Percentiles rank a stretch among this genome's conserved stretches.
Conservation (phyloP, 2,113 vertebrate genomes). For the Capreolus pygargus region DNA sequence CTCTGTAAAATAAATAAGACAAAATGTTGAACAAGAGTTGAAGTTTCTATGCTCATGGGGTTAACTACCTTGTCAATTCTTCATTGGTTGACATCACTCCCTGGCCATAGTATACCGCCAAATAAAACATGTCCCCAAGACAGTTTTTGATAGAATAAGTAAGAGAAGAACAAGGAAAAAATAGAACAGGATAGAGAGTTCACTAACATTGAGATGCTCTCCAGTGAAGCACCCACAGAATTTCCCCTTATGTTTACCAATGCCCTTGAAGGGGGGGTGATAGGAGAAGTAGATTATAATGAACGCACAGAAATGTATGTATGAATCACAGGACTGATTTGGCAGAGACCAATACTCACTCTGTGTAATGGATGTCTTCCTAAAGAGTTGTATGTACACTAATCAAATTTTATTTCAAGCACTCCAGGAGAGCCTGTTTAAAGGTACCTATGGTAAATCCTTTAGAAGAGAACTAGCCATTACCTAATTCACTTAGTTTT, state of each 20-base stretch:
- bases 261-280: neutral
- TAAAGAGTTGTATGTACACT: neutral
- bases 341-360: neutral
- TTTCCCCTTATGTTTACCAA: neutral
- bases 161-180: neutral
- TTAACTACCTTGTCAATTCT: neutral
- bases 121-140: neutral
- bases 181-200: neutral
- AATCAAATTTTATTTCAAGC: conserved; percentile 14
- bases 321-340: conserved; percentile 3
- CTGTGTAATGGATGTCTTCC: neutral
- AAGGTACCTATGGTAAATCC: neutral
- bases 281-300: neutral
- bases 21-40: neutral
- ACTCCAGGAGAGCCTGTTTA: neutral
- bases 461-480: neutral
- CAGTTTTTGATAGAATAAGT: neutral
- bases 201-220: neutral
- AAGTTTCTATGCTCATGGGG: neutral
- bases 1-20: neutral
- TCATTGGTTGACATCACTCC: neutral
- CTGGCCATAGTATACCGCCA: neutral
- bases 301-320: neutral
- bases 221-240: neutral
- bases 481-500: neutral